phyloP scores from a whole-genome alignment of 1,140 invertebrate genomes.

The Plectus sambesii region DNA sequence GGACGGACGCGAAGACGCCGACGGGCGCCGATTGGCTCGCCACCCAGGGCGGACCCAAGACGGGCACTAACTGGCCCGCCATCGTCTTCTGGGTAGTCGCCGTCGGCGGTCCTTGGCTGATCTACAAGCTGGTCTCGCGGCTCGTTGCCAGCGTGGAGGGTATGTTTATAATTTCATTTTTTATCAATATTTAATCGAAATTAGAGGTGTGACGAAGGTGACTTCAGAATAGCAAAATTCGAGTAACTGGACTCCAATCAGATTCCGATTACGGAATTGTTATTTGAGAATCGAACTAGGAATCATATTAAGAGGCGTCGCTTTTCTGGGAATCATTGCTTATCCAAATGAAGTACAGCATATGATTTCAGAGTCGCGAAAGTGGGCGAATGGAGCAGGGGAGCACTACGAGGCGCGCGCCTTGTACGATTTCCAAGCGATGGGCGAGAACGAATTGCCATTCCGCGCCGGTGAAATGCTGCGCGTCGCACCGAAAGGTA shows the following conservation, averaged over 20 bases:
- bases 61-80: slow-evolving; percentile 53
- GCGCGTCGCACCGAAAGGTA: slow-evolving; percentile 67
- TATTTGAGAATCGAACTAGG: too few relatives aligned
- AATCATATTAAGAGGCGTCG: neutral
- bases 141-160: slow-evolving; percentile 39
- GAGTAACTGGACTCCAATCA: too few relatives aligned
- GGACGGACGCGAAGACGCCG: slow-evolving; percentile 25
- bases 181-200: slow-evolving; percentile 1
- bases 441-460: slow-evolving; percentile 62
- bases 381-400: slow-evolving; percentile 57
- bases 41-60: slow-evolving; percentile 5
- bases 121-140: slow-evolving; percentile 67
- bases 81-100: slow-evolving; percentile 71
- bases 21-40: slow-evolving; percentile 14
- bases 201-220: too few relatives aligned
- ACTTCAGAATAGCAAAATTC: too few relatives aligned
- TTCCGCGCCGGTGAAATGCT: slow-evolving; percentile 65
- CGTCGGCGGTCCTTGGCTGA: slow-evolving; percentile 75
- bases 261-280: too few relatives aligned
- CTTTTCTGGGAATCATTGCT: slow-evolving; percentile 13
- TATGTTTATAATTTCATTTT: slow-evolving; percentile 1
- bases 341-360: slow-evolving; percentile 25
- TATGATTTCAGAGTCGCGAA: slow-evolving; percentile 34
- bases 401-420: slow-evolving; percentile 59
- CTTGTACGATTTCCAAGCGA: slow-evolving; percentile 63